phyloP scores from a whole-genome alignment of 37 sponge, comb jelly and placozoan species.

The Mnemiopsis leidyi region DNA sequence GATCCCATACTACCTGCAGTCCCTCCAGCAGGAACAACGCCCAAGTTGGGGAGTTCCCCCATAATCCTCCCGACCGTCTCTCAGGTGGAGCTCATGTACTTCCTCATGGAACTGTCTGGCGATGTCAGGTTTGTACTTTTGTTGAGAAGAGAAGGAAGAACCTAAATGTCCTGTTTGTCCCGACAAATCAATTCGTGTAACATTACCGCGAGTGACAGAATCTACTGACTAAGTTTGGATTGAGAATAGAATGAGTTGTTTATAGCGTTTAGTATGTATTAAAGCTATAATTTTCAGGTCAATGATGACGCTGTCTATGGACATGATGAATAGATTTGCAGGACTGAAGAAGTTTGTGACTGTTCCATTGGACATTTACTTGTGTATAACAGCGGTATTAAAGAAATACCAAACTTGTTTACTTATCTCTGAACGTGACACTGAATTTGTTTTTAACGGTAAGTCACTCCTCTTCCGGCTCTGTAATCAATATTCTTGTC shows the following conservation, averaged over 20 bases:
- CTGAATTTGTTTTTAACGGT: conserved; percentile 11
- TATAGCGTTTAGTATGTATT: too few relatives aligned
- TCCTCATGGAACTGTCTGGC: conserved; percentile 42
- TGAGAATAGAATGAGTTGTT: too few relatives aligned
- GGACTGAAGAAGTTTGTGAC: too few relatives aligned
- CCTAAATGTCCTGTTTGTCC: too few relatives aligned
- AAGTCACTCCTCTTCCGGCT: too few relatives aligned
- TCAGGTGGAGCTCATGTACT: conserved; percentile 52
- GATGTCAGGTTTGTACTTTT: conserved; percentile 65
- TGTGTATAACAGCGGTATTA: background rate
- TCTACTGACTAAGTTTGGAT: too few relatives aligned
- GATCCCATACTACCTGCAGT: conserved; percentile 23
- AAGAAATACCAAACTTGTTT: conserved; percentile 41
- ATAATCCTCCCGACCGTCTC: background rate
- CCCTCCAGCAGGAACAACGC: background rate
- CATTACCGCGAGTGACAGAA: too few relatives aligned
- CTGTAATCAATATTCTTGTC: too few relatives aligned
- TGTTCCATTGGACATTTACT: conserved; percentile 27
- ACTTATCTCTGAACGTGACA: conserved; percentile 24
- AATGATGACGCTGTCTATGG: conserved; percentile 30
- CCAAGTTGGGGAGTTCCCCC: background rate
- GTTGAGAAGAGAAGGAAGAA: too few relatives aligned
- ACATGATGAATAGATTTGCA: background rate
- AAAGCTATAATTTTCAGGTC: too few relatives aligned
- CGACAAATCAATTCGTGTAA: too few relatives aligned